Conservation (phyloP, 2,888 invertebrate genomes). For the Boloria selene region DNA sequence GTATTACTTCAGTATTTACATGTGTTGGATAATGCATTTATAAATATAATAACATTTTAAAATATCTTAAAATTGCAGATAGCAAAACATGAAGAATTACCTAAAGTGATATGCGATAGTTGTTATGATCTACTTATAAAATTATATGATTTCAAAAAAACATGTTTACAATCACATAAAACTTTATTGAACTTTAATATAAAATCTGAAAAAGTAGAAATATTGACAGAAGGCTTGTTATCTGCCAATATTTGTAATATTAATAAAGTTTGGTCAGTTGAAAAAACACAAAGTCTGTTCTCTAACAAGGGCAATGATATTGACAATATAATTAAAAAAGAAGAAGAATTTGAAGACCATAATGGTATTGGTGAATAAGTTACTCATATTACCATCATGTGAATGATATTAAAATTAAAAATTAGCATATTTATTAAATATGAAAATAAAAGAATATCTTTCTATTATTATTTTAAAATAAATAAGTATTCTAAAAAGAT, state of each 20-base stretch:
- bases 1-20: not conserved
- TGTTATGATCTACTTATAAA: constrained; percentile 63
- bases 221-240: constrained; percentile 31
- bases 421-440: not conserved
- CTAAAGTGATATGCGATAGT: constrained; percentile 62
- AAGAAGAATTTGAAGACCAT: constrained; percentile 19
- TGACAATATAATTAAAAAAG: constrained; percentile 13
- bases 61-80: constrained; percentile 51
- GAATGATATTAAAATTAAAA: not conserved
- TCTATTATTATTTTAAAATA: no score
- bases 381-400: not conserved
- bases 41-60: not conserved
- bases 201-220: constrained; percentile 20
- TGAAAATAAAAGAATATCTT: not conserved
- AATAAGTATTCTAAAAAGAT: not conserved
- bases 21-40: not conserved
- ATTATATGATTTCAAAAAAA: constrained; percentile 65
- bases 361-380: constrained; percentile 20
- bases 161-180: constrained; percentile 65
- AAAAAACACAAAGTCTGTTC: not conserved
- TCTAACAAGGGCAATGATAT: not conserved
- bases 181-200: constrained; percentile 45
- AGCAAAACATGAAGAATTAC: constrained; percentile 56
- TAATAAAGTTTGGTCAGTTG: constrained; percentile 3
- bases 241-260: not conserved